These are phyloP conservation scores for Steromphala cineraria DNA, from an alignment of 2,888 invertebrate species.

Conservation along the genomic window DNA sequence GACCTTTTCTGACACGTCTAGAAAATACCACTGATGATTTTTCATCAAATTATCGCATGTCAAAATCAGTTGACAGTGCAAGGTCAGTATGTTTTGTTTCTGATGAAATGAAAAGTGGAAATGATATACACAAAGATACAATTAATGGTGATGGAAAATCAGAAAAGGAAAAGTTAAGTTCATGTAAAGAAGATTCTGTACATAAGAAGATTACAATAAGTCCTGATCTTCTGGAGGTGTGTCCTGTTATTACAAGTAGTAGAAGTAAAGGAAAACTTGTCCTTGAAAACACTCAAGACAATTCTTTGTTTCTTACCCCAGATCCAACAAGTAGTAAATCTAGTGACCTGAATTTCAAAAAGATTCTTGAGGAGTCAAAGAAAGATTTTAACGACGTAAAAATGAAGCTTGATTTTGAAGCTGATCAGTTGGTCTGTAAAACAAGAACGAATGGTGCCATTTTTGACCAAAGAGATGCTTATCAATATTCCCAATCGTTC, in stretches of 20 bases:
- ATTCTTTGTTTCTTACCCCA: slow-evolving; percentile 1
- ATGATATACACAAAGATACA: background rate
- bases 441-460: no score
- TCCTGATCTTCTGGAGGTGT: background rate
- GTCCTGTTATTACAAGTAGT: background rate
- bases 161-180: background rate
- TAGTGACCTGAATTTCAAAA: background rate
- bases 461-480: no score
- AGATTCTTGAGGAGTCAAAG: background rate
- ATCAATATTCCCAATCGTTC: no score
- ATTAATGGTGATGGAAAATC: background rate
- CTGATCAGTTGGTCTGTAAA: background rate
- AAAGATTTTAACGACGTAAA: background rate
- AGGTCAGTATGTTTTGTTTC: background rate
- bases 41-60: background rate
- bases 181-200: background rate
- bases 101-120: background rate
- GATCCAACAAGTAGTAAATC: background rate
- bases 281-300: background rate
- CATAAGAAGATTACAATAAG: background rate
- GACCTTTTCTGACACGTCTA: background rate
- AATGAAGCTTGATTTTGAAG: background rate
- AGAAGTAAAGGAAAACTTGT: background rate
- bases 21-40: background rate
- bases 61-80: background rate